Evolutionary conservation across 2,797 vertebrate genomes (phyloP).

Genomic region (Mormyrops attenuatus): DNA sequence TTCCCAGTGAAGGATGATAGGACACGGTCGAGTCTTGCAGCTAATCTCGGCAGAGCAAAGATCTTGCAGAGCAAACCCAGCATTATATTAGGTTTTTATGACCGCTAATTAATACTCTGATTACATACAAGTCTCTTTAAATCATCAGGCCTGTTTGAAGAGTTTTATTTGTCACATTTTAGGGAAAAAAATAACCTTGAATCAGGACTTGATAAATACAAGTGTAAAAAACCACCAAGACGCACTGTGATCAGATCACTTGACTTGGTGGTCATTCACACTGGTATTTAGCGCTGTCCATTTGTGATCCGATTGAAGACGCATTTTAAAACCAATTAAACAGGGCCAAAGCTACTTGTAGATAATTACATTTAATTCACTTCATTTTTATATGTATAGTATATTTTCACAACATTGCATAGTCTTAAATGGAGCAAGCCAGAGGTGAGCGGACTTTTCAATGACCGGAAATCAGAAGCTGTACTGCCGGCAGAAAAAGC

Average conservation of each 20-base stretch:
- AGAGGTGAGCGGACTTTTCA: background rate
- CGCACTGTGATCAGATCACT: background rate
- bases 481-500: background rate
- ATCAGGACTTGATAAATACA: background rate
- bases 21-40: background rate
- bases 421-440: background rate
- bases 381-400: background rate
- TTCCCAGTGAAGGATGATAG: background rate
- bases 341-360: background rate
- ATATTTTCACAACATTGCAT: background rate
- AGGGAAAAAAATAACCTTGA: background rate
- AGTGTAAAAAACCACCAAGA: background rate
- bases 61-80: background rate
- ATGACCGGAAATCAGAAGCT: background rate
- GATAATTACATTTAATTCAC: background rate
- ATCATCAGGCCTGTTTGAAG: background rate
- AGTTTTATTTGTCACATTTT: background rate
- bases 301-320: background rate
- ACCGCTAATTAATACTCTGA: background rate
- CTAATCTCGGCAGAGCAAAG: background rate
- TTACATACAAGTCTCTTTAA: background rate
- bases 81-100: background rate
- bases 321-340: background rate
- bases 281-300: background rate
- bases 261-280: background rate